Evolutionary conservation across 2,113 vertebrate genomes (phyloP), one percentile per base, ranked within the genome.

Genomic region (Echinops telfairi): DNA sequence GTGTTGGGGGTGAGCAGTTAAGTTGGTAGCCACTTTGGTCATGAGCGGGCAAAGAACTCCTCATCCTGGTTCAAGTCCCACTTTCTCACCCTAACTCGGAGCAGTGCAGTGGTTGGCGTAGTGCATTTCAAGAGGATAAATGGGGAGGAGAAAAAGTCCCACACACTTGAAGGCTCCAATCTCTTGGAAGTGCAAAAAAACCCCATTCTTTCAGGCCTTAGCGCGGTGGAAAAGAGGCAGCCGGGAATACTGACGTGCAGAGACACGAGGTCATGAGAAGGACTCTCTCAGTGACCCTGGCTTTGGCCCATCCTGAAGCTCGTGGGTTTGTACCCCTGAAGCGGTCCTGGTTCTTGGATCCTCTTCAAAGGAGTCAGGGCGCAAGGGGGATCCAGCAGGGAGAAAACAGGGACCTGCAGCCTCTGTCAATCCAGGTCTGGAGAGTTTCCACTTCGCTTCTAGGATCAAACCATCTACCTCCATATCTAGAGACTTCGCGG

Each of bases 181-280:
- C 27, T 88, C 77, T 84, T 33, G 40, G 40, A 95, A 91, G 60
- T 47, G 70, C 60, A 3, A 40, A 73, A 58, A 62, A 25, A 31
- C 43, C 75, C 43, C 75, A 14, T 40, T 31, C 19, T 22, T 19
- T 31, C 22, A 53, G 15, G 23, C 25, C 0, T 20, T 27, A 70
- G 16, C 0, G 1, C 22, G 0, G 36, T 29, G 36, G 29, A 31
- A 66, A 92, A 60, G 27, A 4, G 62, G 27, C 17, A 25, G 75
- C 38, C 8, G 0, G 14, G 23, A 31, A 19, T 11, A 25, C 23
- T 23, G 68, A 38, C 5, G 7, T 31, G 6, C 58, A n/a, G 25
- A 64, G 77, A 60, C 40, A n/a, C 1, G 4, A 12, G 60, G 27
- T n/a, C 81, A 4, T 14, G 6, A 19, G n/a, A n/a, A n/a, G 1